These are phyloP conservation scores for Galeopsomyia nigrocyanea DNA, from an alignment of 2,888 invertebrate genomes.

Conservation along the genomic window DNA sequence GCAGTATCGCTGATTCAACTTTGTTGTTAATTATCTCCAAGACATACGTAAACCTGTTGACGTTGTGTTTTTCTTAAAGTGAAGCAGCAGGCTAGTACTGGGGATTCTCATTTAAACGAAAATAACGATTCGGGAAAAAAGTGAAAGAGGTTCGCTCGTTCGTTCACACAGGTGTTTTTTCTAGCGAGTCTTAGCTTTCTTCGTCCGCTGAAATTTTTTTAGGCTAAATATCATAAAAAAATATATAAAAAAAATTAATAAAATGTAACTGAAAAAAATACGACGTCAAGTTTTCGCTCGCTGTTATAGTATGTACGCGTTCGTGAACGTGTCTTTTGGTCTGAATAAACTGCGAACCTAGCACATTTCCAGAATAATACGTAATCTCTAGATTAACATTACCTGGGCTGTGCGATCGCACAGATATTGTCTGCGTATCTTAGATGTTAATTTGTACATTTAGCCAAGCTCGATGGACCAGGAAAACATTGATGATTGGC, in stretches of 20 bases:
- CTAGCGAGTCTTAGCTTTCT: slow-evolving; percentile 49
- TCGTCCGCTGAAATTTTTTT: slow-evolving; percentile 48
- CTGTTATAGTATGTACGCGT: slow-evolving; percentile 41
- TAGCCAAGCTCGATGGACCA: slow-evolving; percentile 43
- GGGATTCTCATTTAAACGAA: slow-evolving; percentile 41
- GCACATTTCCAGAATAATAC: slow-evolving; percentile 47
- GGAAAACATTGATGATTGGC: slow-evolving; percentile 54
- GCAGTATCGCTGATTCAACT: slow-evolving; percentile 37
- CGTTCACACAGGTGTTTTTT: slow-evolving; percentile 47
- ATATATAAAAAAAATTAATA: slow-evolving; percentile 24
- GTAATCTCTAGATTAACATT: slow-evolving; percentile 46
- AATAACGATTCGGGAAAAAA: slow-evolving; percentile 45
- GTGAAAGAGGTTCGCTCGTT: slow-evolving; percentile 49
- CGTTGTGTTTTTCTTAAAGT: slow-evolving; percentile 39
- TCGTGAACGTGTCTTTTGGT: slow-evolving; percentile 40
- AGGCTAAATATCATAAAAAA: slow-evolving; percentile 47
- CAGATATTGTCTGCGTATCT: slow-evolving; percentile 45
- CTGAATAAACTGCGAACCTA: slow-evolving; percentile 49
- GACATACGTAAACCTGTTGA: slow-evolving; percentile 38
- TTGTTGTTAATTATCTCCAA: slow-evolving; percentile 42
- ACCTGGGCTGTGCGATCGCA: slow-evolving; percentile 44
- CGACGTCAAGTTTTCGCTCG: slow-evolving; percentile 45
- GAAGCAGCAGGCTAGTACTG: slow-evolving; percentile 37
- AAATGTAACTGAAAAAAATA: slow-evolving; percentile 43
- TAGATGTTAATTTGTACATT: slow-evolving; percentile 49